A percentile compares a stretch with the other conserved stretches of the same genome.
These are phyloP conservation scores for Akabosia matsudoensis DNA, from an alignment of 1,140 invertebrate species.

Conservation along the genomic window DNA sequence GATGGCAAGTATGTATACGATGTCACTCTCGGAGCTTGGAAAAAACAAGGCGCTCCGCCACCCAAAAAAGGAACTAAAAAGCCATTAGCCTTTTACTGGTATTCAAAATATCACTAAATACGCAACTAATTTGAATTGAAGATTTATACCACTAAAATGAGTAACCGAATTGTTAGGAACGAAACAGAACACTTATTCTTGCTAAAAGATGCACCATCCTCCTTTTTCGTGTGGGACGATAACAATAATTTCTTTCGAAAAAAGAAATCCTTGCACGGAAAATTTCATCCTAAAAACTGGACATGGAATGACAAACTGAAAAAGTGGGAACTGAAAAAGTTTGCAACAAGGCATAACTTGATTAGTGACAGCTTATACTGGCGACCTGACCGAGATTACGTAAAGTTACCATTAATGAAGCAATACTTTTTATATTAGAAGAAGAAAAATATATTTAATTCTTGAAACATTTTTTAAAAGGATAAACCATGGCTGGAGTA, in stretches of 20 bases:
- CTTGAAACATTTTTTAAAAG: neutral
- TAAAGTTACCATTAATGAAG: neutral
- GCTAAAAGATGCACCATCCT: slow-evolving; percentile 18
- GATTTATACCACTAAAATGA: neutral
- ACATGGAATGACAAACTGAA: neutral
- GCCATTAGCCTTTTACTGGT: neutral
- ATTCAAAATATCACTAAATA: neutral
- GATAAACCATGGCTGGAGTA: slow-evolving; percentile 31
- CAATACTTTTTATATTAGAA: no score
- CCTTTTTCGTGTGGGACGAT: slow-evolving; percentile 11
- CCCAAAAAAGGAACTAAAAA: neutral
- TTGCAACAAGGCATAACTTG: neutral
- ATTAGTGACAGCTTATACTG: slow-evolving; percentile 20
- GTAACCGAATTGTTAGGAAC: neutral
- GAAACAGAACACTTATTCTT: neutral
- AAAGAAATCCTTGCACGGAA: slow-evolving; percentile 18
- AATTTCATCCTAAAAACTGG: slow-evolving; percentile 21
- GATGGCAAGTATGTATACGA: neutral
- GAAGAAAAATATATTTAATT: no score
- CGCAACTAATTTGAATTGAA: neutral
- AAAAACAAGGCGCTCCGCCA: neutral
- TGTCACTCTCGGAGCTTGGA: neutral
- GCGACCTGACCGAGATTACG: slow-evolving; percentile 23
- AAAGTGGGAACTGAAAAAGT: neutral
- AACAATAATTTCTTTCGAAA: slow-evolving; percentile 23